phyloP scores from a whole-genome alignment of 2,113 vertebrate species.

The Collichthys lucidus region DNA sequence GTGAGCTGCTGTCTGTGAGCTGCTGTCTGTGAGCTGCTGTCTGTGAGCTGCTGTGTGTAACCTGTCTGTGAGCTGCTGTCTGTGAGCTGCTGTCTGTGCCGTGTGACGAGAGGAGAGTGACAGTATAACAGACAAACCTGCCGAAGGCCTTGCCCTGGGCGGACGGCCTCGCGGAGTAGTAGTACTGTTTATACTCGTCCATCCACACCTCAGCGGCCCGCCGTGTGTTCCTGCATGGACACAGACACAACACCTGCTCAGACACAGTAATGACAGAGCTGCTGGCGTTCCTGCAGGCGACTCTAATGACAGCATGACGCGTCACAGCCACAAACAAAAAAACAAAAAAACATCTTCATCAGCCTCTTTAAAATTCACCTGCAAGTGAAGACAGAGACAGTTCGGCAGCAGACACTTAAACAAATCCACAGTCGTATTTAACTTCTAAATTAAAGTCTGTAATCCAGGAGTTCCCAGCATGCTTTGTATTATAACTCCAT shows the following conservation, averaged over 20 bases:
- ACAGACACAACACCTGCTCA: conserved; percentile 57
- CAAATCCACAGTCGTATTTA: neutral
- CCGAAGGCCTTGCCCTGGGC: conserved; percentile 95
- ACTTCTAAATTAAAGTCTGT: too few relatives aligned
- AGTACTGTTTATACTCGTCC: conserved; percentile 98
- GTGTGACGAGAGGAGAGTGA: neutral
- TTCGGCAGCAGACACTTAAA: neutral
- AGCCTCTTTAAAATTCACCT: neutral
- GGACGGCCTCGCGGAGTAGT: conserved; percentile 95
- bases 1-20: neutral
- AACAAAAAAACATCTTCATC: neutral
- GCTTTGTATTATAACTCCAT: neutral
- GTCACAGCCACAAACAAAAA: neutral
- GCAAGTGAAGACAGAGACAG: neutral
- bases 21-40: neutral
- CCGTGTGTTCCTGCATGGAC: conserved; percentile 91
- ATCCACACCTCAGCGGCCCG: conserved; percentile 99
- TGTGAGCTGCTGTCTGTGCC: neutral
- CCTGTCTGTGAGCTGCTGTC: too few relatives aligned
- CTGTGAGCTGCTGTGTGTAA: too few relatives aligned
- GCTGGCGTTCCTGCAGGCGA: conserved; percentile 34
- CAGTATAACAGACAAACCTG: conserved; percentile 84
- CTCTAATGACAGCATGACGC: conserved; percentile 28
- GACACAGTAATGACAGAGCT: conserved; percentile 26
- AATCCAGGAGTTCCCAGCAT: neutral